phyloP scores from a whole-genome alignment of 1,140 invertebrate species.

The Tribolium madens region DNA sequence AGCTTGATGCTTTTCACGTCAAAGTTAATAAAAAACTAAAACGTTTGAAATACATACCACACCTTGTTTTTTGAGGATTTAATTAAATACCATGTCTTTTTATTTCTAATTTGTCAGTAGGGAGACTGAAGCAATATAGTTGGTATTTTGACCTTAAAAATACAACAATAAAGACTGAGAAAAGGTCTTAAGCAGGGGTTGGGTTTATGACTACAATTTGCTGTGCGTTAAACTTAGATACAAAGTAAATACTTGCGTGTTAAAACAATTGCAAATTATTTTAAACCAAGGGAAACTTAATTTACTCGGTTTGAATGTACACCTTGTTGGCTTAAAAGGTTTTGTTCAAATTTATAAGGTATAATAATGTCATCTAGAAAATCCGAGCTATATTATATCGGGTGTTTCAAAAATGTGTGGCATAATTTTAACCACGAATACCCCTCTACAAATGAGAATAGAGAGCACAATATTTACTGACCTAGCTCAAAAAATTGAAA shows the following conservation, averaged over 20 bases:
- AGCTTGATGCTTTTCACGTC: slow-evolving; percentile 2
- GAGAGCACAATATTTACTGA: no score
- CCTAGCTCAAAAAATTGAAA: no score
- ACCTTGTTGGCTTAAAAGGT: neutral
- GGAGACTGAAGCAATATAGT: neutral
- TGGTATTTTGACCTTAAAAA: slow-evolving; percentile 13
- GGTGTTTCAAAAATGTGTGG: no score
- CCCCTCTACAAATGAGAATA: no score
- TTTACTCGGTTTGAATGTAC: neutral
- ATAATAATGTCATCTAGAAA: neutral
- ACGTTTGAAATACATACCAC: neutral
- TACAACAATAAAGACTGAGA: neutral
- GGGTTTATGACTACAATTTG: slow-evolving; percentile 4
- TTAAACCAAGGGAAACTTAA: neutral
- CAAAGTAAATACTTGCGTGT: neutral
- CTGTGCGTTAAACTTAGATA: neutral
- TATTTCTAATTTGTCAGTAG: neutral
- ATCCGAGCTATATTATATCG: neutral
- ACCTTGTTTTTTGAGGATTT: neutral
- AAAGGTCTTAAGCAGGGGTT: slow-evolving; percentile 15
- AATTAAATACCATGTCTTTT: neutral
- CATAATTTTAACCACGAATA: no score
- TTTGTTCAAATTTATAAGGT: neutral
- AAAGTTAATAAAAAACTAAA: neutral
- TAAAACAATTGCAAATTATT: neutral